A percentile compares a stretch with the other conserved stretches of the same genome.
These are phyloP conservation scores for Diploscapter pachys DNA, from an alignment of 1,140 invertebrate species.

Conservation along the genomic window DNA sequence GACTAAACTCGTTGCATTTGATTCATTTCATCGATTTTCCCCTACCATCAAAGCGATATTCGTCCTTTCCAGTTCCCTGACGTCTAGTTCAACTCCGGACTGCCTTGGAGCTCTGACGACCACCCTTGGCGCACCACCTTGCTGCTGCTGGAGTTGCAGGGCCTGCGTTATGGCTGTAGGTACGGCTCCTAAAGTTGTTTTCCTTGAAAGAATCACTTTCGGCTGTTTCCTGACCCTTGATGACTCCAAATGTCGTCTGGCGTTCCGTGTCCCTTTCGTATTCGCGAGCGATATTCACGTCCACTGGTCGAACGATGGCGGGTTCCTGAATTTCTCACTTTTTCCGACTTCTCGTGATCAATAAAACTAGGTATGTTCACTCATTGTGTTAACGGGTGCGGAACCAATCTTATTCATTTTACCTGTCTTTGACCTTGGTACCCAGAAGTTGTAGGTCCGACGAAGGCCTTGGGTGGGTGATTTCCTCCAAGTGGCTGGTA, in stretches of 20 bases:
- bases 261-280: too few species aligned
- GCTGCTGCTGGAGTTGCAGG: background rate
- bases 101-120: conserved; percentile 11
- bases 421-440: too few species aligned
- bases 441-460: too few species aligned
- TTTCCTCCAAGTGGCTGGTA: too few species aligned
- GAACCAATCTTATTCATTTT: too few species aligned
- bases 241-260: too few species aligned
- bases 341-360: too few species aligned
- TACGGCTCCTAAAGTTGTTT: conserved; percentile 16
- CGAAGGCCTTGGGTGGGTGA: too few species aligned
- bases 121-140: conserved; percentile 9
- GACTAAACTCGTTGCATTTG: conserved; percentile 18
- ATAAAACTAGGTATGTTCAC: too few species aligned
- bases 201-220: background rate
- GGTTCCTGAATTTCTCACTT: too few species aligned
- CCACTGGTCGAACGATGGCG: conserved; percentile 5
- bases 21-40: background rate
- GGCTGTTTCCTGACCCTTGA: conserved; percentile 8
- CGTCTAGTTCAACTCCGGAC: conserved; percentile 16
- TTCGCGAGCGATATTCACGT: background rate
- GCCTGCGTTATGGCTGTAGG: conserved; percentile 31
- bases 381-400: too few species aligned
- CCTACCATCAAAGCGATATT: conserved; percentile 12
- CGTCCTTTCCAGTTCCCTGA: conserved; percentile 22